A percentile compares a stretch with the other conserved stretches of the same genome.
Evolutionary conservation across 2,113 vertebrate genomes (phyloP).

Genomic region (Shinisaurus crocodilurus): DNA sequence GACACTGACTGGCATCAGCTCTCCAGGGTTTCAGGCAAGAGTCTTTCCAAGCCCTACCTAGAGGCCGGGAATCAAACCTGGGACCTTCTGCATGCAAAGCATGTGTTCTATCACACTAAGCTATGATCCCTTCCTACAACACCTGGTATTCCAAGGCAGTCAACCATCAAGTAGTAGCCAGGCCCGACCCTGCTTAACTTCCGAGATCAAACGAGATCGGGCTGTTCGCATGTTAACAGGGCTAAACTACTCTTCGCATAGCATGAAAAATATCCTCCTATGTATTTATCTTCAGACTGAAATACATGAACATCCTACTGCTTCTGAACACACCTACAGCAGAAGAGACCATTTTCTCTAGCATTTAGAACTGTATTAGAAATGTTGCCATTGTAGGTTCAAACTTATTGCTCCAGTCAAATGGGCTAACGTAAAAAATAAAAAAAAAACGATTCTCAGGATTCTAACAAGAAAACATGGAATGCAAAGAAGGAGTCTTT

Average conservation of each 20-base stretch:
- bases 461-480: not conserved
- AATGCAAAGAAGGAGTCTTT: not conserved
- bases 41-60: too few relatives aligned
- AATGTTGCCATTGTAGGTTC: not conserved
- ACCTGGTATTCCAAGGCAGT: too few relatives aligned
- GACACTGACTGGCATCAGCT: too few relatives aligned
- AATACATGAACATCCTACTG: not conserved
- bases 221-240: not conserved
- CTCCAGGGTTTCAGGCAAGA: too few relatives aligned
- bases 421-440: not conserved
- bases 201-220: too few relatives aligned
- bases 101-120: too few relatives aligned
- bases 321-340: not conserved
- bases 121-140: too few relatives aligned
- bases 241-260: not conserved
- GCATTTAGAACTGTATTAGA: not conserved
- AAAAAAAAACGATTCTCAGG: not conserved
- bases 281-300: not conserved
- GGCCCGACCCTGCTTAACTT: too few relatives aligned
- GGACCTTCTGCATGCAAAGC: too few relatives aligned
- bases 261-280: not conserved
- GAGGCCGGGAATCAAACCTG: too few relatives aligned
- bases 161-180: too few relatives aligned
- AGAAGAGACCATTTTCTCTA: not conserved
- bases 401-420: not conserved